A percentile compares a stretch with the other conserved stretches of the same genome.
Evolutionary conservation across 2,888 invertebrate species (phyloP).

Genomic region (Catocala nupta): DNA sequence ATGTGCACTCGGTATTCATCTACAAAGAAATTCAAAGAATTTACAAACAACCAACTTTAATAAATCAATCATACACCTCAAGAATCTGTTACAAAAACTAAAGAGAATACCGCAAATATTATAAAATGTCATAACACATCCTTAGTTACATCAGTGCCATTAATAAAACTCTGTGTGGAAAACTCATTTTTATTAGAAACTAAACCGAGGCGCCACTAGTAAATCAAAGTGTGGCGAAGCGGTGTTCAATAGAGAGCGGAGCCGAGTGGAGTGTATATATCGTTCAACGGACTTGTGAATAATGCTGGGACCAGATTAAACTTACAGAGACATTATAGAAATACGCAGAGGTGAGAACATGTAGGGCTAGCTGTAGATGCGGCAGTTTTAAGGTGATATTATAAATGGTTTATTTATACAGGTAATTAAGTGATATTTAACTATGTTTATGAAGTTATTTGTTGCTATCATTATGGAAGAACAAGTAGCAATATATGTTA

Average conservation of each 20-base stretch:
- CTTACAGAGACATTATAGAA: conserved; percentile 72
- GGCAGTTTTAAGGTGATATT: conserved; percentile 28
- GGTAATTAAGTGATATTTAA: too few species aligned
- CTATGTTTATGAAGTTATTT: too few species aligned
- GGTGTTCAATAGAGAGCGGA: conserved; percentile 45
- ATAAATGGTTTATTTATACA: too few species aligned
- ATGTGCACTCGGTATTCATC: too few species aligned
- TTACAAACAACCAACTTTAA: conserved; percentile 5
- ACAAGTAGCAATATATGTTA: too few species aligned
- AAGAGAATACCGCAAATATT: conserved; percentile 24
- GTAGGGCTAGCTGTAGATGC: conserved; percentile 52
- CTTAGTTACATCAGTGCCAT: conserved; percentile 40
- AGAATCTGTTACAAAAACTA: conserved; percentile 16
- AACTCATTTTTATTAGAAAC: conserved; percentile 18
- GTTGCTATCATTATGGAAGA: too few species aligned
- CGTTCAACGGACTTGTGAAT: conserved; percentile 78
- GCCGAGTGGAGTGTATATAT: conserved; percentile 64
- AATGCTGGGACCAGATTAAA: conserved; percentile 73
- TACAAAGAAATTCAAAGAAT: conserved; percentile 1
- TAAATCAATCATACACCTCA: conserved; percentile 18
- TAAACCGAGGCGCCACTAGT: conserved; percentile 18
- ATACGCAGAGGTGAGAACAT: conserved; percentile 50
- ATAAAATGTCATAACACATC: conserved; percentile 25
- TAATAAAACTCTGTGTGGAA: conserved; percentile 29
- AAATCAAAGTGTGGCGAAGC: conserved; percentile 17